Evolutionary conservation across 1,140 invertebrate genomes (phyloP).

Genomic region (Pogonognathellus flavescens): DNA sequence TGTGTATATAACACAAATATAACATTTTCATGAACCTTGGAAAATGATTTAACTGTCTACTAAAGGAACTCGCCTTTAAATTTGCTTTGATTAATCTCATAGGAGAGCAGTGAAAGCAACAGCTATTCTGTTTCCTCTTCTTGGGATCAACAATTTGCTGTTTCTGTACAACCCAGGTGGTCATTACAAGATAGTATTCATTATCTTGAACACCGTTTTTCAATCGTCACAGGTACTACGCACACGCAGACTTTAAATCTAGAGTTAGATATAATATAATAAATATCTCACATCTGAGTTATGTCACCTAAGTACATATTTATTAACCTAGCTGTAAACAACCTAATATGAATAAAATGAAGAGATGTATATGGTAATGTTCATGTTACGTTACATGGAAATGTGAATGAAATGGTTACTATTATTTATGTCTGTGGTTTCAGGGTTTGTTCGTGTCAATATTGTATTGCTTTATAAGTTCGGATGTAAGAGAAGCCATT

Average conservation of each 20-base stretch:
- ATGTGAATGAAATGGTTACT: too few relatives aligned
- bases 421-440: constrained; percentile 45
- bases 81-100: constrained; percentile 23
- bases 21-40: too few relatives aligned
- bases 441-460: constrained; percentile 73
- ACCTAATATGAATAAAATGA: too few relatives aligned
- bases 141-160: constrained; percentile 74
- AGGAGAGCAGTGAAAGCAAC: constrained; percentile 75
- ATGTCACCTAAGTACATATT: too few relatives aligned
- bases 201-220: constrained; percentile 72
- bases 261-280: too few relatives aligned
- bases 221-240: constrained; percentile 73
- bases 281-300: too few relatives aligned
- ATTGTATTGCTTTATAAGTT: constrained; percentile 74
- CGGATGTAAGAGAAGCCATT: constrained; percentile 70
- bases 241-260: too few relatives aligned
- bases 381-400: too few relatives aligned
- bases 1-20: too few relatives aligned
- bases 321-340: too few relatives aligned
- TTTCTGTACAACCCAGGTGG: constrained; percentile 73
- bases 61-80: neutral
- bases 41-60: too few relatives aligned
- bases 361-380: too few relatives aligned
- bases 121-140: constrained; percentile 73
- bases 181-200: constrained; percentile 70